phyloP scores from a whole-genome alignment of 2,113 vertebrate species.

The Suncus etruscus region DNA sequence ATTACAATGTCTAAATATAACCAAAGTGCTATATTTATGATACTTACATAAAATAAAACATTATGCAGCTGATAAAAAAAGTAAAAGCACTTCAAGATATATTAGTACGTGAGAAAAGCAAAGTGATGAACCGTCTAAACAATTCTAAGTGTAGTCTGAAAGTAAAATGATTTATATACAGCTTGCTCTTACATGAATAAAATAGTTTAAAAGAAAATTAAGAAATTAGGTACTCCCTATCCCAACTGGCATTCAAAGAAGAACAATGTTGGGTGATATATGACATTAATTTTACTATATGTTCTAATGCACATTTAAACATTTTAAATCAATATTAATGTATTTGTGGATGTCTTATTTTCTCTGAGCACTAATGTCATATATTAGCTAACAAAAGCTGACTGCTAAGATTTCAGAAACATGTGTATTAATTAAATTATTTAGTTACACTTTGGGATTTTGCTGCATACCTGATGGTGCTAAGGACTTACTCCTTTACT shows the following conservation, averaged over 20 bases:
- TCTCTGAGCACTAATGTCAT: too few species aligned
- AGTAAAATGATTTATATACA: slow-evolving; percentile 2
- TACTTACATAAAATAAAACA: slow-evolving; percentile 40
- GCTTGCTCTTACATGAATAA: neutral
- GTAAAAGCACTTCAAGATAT: neutral
- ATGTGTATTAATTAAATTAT: too few species aligned
- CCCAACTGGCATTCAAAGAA: accelerated
- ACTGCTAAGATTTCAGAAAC: too few species aligned
- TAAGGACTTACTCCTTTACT: too few species aligned
- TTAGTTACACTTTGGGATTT: too few species aligned
- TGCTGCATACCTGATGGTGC: too few species aligned
- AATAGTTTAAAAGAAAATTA: neutral
- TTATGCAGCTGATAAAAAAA: slow-evolving; percentile 33
- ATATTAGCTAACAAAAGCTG: too few species aligned
- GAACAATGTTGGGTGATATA: accelerated
- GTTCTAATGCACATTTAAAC: too few species aligned
- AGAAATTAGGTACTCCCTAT: neutral
- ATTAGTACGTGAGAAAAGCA: slow-evolving; percentile 27
- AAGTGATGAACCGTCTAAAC: neutral
- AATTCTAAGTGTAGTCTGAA: neutral
- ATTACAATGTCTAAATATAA: neutral
- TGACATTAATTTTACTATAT: neutral
- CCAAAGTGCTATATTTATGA: neutral
- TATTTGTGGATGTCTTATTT: too few species aligned
- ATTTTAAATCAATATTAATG: too few species aligned